Conservation (phyloP, 2,797 vertebrate genomes). For the Luscinia megarhynchos region DNA sequence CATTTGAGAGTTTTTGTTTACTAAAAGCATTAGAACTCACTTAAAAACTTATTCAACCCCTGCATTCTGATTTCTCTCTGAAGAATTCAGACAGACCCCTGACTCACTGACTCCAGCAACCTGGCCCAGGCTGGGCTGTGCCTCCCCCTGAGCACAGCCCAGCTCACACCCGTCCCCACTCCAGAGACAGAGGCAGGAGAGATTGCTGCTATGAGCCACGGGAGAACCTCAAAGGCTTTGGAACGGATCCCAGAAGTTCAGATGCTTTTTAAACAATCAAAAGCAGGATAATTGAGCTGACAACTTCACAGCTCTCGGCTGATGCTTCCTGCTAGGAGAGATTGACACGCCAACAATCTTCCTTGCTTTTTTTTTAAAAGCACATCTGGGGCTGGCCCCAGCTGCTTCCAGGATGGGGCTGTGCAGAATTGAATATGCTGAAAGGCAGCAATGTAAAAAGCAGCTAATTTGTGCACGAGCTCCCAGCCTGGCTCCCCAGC, state of each 20-base stretch:
- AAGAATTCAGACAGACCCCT: too few relatives aligned
- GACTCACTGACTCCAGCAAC: too few relatives aligned
- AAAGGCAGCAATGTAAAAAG: conserved; percentile 16
- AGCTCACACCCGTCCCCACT: neutral
- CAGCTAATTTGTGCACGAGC: conserved; percentile 30
- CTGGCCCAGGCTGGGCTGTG: neutral
- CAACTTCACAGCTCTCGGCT: conserved; percentile 54
- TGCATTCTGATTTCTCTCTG: too few relatives aligned
- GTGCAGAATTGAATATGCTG: conserved; percentile 46
- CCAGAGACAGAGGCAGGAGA: neutral
- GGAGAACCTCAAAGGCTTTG: conserved; percentile 61
- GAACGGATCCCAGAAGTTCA: conserved; percentile 63
- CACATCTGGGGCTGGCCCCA: conserved; percentile 63
- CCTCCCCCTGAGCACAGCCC: neutral
- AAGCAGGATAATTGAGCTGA: conserved; percentile 64
- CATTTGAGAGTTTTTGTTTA: too few relatives aligned
- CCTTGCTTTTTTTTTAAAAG: conserved; percentile 3
- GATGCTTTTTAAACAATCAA: conserved; percentile 65
- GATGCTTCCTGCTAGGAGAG: conserved; percentile 62
- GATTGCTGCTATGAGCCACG: neutral
- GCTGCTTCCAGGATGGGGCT: conserved; percentile 57
- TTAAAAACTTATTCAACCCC: too few relatives aligned
- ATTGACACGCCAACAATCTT: conserved; percentile 48
- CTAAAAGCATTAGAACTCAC: too few relatives aligned
- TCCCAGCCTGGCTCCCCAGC: conserved; percentile 18